Base-by-base conservation (phyloP, 2,888 invertebrate species). In the Atrina japonica region DNA sequence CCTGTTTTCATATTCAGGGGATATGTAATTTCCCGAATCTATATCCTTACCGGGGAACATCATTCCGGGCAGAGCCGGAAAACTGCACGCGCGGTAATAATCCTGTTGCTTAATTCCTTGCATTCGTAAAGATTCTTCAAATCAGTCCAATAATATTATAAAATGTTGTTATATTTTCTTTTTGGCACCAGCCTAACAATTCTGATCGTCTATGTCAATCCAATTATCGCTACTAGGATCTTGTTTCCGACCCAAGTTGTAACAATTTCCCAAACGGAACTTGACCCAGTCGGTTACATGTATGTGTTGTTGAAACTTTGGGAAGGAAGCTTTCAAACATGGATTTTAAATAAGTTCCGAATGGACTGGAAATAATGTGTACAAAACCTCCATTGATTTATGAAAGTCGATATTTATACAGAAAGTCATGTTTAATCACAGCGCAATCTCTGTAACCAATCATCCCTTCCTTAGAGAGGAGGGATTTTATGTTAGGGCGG, bases 91-190 rank as follows among this genome's bases (percentile, higher is more conserved):
- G 43, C 88, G 66, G 73, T 88, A 88, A 71, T 88, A 88, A 72
- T 88, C 88, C 75, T 85, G 86, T 74, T 87, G 86, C 68, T 88
- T 88, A 55, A 88, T 78, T 58, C 84, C 76, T 75, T 88, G 88
- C 88, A 88, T 88, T 70, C 50, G 76, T 67, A 56, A 56, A 45
- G 56, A 65, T 52, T 49, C 58, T 61, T 53, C 47, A 50, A 74
- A 61, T 63, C 47, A 67, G 61, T 58, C 49, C 50, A 71, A 61
- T 72, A 64, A 69, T 49, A 52, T 35, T 52, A 11, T 41, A 64
- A 45, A 47, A 60, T 29, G 35, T 67, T 60, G 60, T 45, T 67
- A 49, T 61, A 43, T 52, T 52, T 41, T 67, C 49, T 43, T 53
- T 64, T 53, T 64, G 49, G 49, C 64, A 52, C 64, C 47, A 52